Evolutionary conservation across 37 sponge, comb jelly and placozoan species (phyloP), one percentile per base, ranked within the genome.

Genomic region (Mnemiopsis leidyi): DNA sequence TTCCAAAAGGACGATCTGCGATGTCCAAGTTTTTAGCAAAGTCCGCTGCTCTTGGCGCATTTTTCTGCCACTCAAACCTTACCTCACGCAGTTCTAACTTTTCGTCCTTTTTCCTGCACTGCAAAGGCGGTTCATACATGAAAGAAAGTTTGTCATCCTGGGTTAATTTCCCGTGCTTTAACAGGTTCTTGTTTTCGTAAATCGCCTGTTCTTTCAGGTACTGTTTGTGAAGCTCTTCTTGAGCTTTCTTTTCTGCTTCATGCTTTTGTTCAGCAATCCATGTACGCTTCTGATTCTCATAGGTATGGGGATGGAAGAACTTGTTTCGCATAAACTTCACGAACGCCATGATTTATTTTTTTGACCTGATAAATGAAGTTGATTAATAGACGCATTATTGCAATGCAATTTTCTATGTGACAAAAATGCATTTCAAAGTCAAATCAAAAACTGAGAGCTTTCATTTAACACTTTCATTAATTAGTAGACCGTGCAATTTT

Each of bases 41-140:
- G 24, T 79, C 94, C 18, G 94, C 90, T 36, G 95, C 96, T 32
- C 88, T 34, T 32, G 94, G 94, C 0, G 82, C 82, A 20, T 68
- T 76, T 92, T 93, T 95, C 93, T 97, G 96, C 98, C 98, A 97
- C 32, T 97, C 98, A 94, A 96, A 96, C 76, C 95, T 96, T 9
- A 95, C 93, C 34, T 93, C 92, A 32, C 85, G 5, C 31, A 94
- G 31, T 0, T 76, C 69, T 18, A 94, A 31, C 77, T 94, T 94
- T 21, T 39, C 48, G 26, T 83, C 92, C 38, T 93, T 93, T 73
- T 94, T 95, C 68, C 76, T 7, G 69, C 95, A 94, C 16, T 96
- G 96, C 36, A 97, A 96, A 25, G 98, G 98, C 69, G 96, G 95
- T 29, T 96, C 96, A 82, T 97, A 97, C 98, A 97, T 97, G 93